A percentile compares a stretch with the other conserved stretches of the same genome.
Conservation (phyloP, 1,140 invertebrate genomes). For the Drosophila kurseongensis region DNA sequence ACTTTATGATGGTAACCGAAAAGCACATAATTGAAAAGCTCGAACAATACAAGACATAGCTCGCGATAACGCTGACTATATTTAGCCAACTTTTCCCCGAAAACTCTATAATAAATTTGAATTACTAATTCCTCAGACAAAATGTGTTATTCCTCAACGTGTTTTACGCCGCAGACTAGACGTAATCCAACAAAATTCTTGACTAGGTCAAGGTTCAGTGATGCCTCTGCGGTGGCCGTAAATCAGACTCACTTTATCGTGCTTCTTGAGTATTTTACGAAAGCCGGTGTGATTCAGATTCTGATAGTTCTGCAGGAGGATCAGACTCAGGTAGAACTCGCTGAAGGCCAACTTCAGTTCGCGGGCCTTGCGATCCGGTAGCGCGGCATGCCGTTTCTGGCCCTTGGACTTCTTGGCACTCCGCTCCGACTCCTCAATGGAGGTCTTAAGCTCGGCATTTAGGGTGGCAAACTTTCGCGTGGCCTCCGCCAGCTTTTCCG, state of each 20-base stretch:
- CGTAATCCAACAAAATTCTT: background rate
- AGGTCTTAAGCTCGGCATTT: conserved; percentile 93
- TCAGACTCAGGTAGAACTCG: conserved; percentile 99
- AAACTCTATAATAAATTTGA: conserved; percentile 21
- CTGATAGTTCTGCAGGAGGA: conserved; percentile 95
- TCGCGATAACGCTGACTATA: conserved; percentile 18
- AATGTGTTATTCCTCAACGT: background rate
- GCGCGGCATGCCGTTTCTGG: conserved; percentile 85
- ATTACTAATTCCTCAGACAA: conserved; percentile 8
- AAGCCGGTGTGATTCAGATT: conserved; percentile 99
- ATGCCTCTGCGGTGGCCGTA: conserved; percentile 14
- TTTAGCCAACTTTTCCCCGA: conserved; percentile 4
- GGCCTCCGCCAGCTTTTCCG: conserved; percentile 98
- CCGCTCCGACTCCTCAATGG: conserved; percentile 88
- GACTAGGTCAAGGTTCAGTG: conserved; percentile 18
- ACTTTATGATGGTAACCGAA: conserved; percentile 1
- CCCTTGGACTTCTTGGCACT: conserved; percentile 86
- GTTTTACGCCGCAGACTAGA: conserved; percentile 2
- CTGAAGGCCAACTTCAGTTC: conserved; percentile 99
- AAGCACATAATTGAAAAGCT: conserved; percentile 8
- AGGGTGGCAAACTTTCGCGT: conserved; percentile 96
- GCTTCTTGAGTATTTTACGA: conserved; percentile 99
- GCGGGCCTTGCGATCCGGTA: conserved; percentile 90
- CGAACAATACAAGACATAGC: background rate
- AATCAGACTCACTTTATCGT: conserved; percentile 95